Evolutionary conservation across 2,888 invertebrate species (phyloP), one percentile per base, ranked within the genome.

Genomic region (Sussaba pulchella): DNA sequence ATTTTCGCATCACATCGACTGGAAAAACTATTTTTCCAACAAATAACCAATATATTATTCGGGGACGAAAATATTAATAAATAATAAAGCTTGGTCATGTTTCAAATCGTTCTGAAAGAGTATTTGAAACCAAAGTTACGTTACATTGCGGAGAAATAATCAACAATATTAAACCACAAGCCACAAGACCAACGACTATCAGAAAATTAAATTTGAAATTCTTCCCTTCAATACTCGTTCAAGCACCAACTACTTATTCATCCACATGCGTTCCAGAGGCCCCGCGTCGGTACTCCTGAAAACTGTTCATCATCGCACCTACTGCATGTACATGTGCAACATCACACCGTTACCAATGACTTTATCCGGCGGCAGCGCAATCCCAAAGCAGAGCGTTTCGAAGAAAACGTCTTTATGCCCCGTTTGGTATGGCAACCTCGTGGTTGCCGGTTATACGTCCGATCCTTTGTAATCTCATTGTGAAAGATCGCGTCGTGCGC

Each of bases 401-500:
- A 88, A 87, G 84, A 85, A 86, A n/a, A n/a, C n/a, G n/a, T n/a
- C 80, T 89, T 87, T 88, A 85, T 87, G 88, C 87, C 78, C 84
- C 85, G 88, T 85, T 88, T 87, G 87, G 87, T 88, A 88, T 87
- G 88, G 87, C 6, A 88, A 88, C 86, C 82, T 81, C 87, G 81
- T 84, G 84, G 82, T 72, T 72, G 41, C 66, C 59, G 71, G 74
- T 57, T 78, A 47, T 63, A 43, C 85, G 85, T 84, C 81, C 80
- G 87, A 89, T 90, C 89, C 89, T 89, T 91, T 90, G 91, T 91
- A 91, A 91, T 91, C 90, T 90, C 89, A 88, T 90, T 90, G 89
- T 89, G 87, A 87, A 89, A 89, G 88, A 91, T 90, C 88, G 86
- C 86, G 84, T 84, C 84, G 84, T 85, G 54, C 50, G 71, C 70